Conservation (phyloP, 1,140 invertebrate genomes). For the Drosophila mayri region DNA sequence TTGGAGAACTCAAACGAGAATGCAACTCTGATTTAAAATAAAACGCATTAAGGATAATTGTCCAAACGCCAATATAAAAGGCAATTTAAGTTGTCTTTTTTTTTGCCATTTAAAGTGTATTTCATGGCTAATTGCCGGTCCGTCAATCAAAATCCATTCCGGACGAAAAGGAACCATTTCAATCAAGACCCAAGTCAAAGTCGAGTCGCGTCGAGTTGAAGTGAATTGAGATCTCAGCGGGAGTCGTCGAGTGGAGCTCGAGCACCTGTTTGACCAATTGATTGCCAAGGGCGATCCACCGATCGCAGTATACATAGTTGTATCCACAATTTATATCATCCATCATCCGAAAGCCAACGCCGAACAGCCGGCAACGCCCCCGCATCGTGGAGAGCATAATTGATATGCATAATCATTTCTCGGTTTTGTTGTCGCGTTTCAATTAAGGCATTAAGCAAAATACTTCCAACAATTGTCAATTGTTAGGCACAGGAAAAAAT, state of each 20-base stretch:
- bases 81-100: neutral
- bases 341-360: slow-evolving; percentile 20
- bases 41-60: neutral
- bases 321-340: slow-evolving; percentile 16
- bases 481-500: slow-evolving; percentile 16
- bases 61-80: neutral
- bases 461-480: slow-evolving; percentile 46
- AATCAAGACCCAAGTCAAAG: slow-evolving; percentile 20
- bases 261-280: slow-evolving; percentile 50
- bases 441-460: slow-evolving; percentile 53
- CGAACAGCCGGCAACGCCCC: slow-evolving; percentile 29
- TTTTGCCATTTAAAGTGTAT: slow-evolving; percentile 6
- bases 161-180: slow-evolving; percentile 38
- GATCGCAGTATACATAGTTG: slow-evolving; percentile 1
- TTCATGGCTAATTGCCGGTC: slow-evolving; percentile 33
- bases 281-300: slow-evolving; percentile 46
- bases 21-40: neutral
- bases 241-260: slow-evolving; percentile 39
- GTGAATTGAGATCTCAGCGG: slow-evolving; percentile 52
- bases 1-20: neutral
- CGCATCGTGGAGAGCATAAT: slow-evolving; percentile 40
- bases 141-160: slow-evolving; percentile 39
- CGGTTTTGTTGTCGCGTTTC: slow-evolving; percentile 42
- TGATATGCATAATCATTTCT: slow-evolving; percentile 58
- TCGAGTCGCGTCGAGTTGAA: neutral